A percentile compares a stretch with the other conserved stretches of the same genome.
These are phyloP conservation scores for Linnaemya tessellans DNA, from an alignment of 2,888 invertebrate genomes.

Conservation along the genomic window DNA sequence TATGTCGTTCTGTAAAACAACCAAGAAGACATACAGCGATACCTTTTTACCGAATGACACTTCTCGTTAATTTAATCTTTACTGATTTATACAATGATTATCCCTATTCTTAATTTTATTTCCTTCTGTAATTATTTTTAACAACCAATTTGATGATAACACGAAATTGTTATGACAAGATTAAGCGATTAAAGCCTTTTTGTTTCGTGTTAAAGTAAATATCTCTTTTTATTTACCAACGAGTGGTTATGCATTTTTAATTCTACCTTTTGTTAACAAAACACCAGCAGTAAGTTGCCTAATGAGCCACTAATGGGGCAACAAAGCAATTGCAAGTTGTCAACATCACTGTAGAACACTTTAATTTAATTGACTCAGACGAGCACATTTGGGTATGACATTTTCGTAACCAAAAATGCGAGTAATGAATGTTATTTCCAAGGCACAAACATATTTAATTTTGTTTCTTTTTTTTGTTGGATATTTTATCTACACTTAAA, in stretches of 20 bases:
- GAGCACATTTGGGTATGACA: neutral
- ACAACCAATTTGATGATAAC: neutral
- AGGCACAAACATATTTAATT: neutral
- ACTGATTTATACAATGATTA: too few relatives aligned
- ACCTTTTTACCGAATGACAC: too few relatives aligned
- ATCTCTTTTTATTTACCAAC: neutral
- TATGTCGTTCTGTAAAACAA: too few relatives aligned
- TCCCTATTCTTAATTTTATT: too few relatives aligned
- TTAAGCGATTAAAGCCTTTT: neutral
- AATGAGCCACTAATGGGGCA: neutral
- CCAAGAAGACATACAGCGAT: too few relatives aligned
- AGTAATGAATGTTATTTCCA: neutral
- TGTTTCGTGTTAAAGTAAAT: neutral
- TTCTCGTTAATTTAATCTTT: too few relatives aligned
- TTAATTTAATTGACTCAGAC: slow-evolving; percentile 6
- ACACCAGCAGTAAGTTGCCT: neutral
- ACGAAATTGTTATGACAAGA: neutral
- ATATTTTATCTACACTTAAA: slow-evolving; percentile 39
- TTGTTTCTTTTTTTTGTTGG: neutral
- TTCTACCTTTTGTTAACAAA: neutral
- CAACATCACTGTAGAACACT: slow-evolving; percentile 10
- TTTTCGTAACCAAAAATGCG: neutral
- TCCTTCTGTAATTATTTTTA: too few relatives aligned
- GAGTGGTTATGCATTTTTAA: neutral
- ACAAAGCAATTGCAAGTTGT: slow-evolving; percentile 11